Evolutionary conservation across 2,113 vertebrate genomes (phyloP).

Genomic region (Cygnus buccinator): DNA sequence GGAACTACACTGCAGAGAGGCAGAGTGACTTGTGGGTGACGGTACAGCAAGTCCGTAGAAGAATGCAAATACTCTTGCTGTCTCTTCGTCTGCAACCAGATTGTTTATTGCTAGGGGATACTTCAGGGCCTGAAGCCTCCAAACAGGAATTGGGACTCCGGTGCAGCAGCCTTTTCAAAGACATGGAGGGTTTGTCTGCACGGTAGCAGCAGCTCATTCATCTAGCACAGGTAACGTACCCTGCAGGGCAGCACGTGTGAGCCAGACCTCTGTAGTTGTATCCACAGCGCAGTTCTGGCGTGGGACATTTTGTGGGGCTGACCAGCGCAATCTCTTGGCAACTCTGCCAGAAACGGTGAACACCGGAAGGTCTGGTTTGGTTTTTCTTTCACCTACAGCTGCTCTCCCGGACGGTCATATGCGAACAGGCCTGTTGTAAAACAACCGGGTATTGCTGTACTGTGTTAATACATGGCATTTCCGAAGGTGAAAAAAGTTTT

Average conservation of each 20-base stretch:
- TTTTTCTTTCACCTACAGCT: background rate
- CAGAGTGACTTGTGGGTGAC: fast-evolving
- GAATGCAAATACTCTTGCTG: background rate
- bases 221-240: background rate
- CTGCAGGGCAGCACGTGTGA: background rate
- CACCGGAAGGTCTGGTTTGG: background rate
- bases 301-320: background rate
- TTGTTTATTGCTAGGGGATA: background rate
- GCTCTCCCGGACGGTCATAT: background rate
- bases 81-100: fast-evolving
- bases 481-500: background rate
- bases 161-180: background rate
- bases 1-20: background rate
- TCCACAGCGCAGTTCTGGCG: background rate
- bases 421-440: background rate
- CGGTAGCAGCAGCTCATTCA: fast-evolving
- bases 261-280: background rate
- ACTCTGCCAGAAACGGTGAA: background rate
- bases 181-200: background rate
- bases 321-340: background rate
- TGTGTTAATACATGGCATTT: background rate
- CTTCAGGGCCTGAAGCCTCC: background rate
- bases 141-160: background rate
- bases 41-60: background rate
- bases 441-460: background rate